Evolutionary conservation across 2,113 vertebrate species (phyloP).

Genomic region (Mastomys coucha): DNA sequence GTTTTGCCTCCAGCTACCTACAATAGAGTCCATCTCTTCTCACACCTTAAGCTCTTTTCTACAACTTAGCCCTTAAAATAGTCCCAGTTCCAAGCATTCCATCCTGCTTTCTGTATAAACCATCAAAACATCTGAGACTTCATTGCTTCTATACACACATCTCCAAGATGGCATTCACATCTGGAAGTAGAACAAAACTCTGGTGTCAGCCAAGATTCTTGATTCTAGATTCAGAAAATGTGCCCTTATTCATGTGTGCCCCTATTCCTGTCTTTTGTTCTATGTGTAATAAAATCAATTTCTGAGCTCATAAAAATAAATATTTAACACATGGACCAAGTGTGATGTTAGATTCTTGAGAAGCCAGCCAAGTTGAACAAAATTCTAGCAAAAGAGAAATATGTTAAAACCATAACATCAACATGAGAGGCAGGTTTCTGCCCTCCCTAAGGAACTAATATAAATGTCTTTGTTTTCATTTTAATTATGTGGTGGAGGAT

Average conservation of each 20-base stretch:
- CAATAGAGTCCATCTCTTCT: slow-evolving; percentile 27
- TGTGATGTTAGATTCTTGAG: neutral
- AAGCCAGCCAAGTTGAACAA: neutral
- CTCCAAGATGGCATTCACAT: neutral
- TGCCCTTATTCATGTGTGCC: neutral
- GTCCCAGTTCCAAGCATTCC: neutral
- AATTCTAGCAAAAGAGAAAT: slow-evolving; percentile 11
- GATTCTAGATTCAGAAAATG: neutral
- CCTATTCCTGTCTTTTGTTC: neutral
- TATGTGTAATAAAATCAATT: neutral
- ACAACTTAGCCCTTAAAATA: slow-evolving; percentile 46
- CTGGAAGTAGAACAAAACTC: neutral
- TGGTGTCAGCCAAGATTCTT: neutral
- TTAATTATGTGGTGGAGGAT: neutral
- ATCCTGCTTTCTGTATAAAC: neutral
- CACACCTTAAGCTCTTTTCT: slow-evolving; percentile 4
- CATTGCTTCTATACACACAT: neutral
- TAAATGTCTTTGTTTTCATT: neutral
- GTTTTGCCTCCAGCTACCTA: slow-evolving; percentile 44
- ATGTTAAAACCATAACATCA: neutral
- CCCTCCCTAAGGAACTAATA: neutral
- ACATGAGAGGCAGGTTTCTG: neutral
- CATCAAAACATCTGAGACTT: slow-evolving; percentile 4
- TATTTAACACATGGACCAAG: neutral
- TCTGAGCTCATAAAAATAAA: slow-evolving; percentile 24